phyloP scores from a whole-genome alignment of 1,140 invertebrate species.

The Atopsyche davidsoni region DNA sequence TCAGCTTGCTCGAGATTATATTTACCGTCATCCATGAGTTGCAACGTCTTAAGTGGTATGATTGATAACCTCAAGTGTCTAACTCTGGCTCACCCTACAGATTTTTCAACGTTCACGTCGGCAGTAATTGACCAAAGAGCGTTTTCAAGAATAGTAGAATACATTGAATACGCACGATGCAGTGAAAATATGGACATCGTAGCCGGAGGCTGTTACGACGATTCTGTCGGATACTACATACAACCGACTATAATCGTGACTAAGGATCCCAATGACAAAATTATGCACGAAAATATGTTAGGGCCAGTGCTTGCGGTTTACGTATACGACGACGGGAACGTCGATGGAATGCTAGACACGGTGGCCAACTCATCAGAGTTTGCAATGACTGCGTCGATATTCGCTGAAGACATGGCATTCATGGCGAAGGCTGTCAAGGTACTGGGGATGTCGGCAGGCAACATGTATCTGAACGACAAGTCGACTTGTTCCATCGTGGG shows the following conservation, averaged over 20 bases:
- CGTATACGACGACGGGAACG: conserved; percentile 73
- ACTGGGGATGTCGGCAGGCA: too few relatives aligned
- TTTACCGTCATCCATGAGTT: conserved; percentile 81
- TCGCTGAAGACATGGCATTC: conserved; percentile 74
- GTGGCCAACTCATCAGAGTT: conserved; percentile 71
- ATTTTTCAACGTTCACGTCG: conserved; percentile 73
- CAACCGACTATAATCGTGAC: conserved; percentile 83
- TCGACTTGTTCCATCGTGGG: too few relatives aligned
- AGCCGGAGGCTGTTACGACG: conserved; percentile 76
- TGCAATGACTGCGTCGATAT: conserved; percentile 87
- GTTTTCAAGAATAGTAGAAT: conserved; percentile 75
- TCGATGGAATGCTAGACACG: conserved; percentile 63
- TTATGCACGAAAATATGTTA: conserved; percentile 95
- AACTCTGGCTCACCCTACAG: conserved; percentile 74
- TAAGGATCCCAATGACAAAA: conserved; percentile 72
- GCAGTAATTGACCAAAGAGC: conserved; percentile 90
- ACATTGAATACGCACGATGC: conserved; percentile 80
- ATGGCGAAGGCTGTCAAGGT: conserved; percentile 57
- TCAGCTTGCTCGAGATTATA: conserved; percentile 91
- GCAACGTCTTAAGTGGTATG: conserved; percentile 63
- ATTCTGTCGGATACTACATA: conserved; percentile 81
- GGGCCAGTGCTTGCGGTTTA: conserved; percentile 84
- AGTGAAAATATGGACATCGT: conserved; percentile 66
- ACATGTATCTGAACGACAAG: too few relatives aligned
- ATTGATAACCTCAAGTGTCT: conserved; percentile 53